A percentile compares a stretch with the other conserved stretches of the same genome.
phyloP scores from a whole-genome alignment of 2,113 vertebrate genomes.

The Ceyx melanurus region DNA sequence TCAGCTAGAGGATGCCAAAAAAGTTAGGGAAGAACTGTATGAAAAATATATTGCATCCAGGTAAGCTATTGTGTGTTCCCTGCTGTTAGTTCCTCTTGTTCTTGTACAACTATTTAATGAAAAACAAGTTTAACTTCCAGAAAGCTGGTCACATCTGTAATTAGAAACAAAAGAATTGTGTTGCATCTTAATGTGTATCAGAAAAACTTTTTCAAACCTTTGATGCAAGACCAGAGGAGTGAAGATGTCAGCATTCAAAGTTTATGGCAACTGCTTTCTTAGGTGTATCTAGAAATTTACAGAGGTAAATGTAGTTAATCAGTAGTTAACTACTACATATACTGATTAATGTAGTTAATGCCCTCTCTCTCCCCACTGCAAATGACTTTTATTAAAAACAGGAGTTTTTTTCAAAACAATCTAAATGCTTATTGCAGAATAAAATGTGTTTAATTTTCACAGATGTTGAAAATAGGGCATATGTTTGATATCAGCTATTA shows the following conservation, averaged over 20 bases:
- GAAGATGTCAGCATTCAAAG: neutral
- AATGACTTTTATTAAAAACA: neutral
- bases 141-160: neutral
- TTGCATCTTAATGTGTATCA: neutral
- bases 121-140: neutral
- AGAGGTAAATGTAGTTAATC: neutral
- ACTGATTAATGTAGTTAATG: neutral
- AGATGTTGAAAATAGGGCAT: neutral
- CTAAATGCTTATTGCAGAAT: neutral
- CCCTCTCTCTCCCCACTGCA: too few species aligned
- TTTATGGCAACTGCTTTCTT: neutral
- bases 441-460: neutral
- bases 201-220: neutral
- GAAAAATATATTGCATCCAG: constrained; percentile 96
- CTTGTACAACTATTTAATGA: neutral
- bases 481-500: neutral
- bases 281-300: neutral
- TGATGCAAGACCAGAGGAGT: neutral
- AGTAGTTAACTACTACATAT: too few species aligned
- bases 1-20: constrained; percentile 93
- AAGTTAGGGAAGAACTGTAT: constrained; percentile 91
- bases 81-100: neutral
- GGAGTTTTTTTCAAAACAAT: neutral
- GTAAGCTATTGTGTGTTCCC: constrained; percentile 50
- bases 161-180: neutral